A percentile compares a stretch with the other conserved stretches of the same genome.
These are phyloP conservation scores for Chondrosia reniformis DNA, from an alignment of 37 sponge, comb jelly and placozoan species.

Conservation along the genomic window DNA sequence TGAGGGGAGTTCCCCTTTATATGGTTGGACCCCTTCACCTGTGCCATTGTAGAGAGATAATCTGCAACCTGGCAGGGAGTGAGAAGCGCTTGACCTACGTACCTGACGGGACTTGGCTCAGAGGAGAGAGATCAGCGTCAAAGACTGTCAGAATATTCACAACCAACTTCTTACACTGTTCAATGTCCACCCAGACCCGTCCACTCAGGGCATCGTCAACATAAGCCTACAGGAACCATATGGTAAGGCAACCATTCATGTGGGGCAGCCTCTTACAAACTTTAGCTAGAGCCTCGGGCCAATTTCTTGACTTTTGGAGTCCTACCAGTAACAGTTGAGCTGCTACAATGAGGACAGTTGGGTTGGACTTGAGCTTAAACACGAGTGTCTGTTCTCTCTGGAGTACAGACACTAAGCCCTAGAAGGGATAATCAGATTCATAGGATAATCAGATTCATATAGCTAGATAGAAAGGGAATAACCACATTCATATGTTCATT, in stretches of 20 bases:
- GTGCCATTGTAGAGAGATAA: background rate
- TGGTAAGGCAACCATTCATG: background rate
- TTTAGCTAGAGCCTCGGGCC: constrained; percentile 84
- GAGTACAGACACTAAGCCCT: constrained; percentile 56
- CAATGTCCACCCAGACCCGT: constrained; percentile 82
- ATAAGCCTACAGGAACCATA: constrained; percentile 53
- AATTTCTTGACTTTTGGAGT: constrained; percentile 59
- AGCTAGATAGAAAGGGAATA: too few species aligned
- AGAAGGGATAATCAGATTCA: background rate
- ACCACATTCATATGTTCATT: too few species aligned
- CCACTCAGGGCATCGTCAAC: constrained; percentile 82
- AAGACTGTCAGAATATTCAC: constrained; percentile 80
- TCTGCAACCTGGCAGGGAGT: background rate
- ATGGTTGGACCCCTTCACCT: background rate
- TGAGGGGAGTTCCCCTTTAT: background rate
- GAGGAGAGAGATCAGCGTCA: constrained; percentile 30
- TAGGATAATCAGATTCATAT: background rate
- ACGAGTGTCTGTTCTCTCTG: constrained; percentile 53
- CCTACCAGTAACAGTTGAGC: constrained; percentile 48
- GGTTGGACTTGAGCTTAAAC: constrained; percentile 61
- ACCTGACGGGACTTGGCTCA: background rate
- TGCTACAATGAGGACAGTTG: constrained; percentile 52
- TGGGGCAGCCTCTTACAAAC: constrained; percentile 11
- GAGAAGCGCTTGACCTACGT: background rate
- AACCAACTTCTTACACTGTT: constrained; percentile 65